Base-by-base conservation (phyloP, 1,140 invertebrate genomes). In the Sarcophaga peregrina region DNA sequence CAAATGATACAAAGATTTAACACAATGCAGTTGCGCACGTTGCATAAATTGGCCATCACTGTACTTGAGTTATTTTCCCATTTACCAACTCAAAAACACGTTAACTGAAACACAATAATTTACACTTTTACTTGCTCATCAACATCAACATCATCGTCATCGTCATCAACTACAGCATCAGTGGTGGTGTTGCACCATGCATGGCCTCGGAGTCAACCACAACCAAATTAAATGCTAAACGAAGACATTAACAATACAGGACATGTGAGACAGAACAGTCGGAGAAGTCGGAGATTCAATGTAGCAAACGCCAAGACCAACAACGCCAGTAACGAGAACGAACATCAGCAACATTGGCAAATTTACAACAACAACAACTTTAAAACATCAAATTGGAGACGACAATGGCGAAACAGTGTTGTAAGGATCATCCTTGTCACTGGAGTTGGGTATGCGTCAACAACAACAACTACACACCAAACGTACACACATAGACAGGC, bases 161-260 rank as follows among this genome's bases (percentile, higher is more conserved):
- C 62, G 20, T 25, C 62, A 13, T 58, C 54, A 58, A 15, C 54
- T 4, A 15, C 54, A 68, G 17, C 62, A 68, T 25, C 62, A 68
- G n/a, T 20, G 20, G 5, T 17, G 58, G 17, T 68, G n/a, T 68
- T 68, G 62, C 62, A 37, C 58, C 58, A 76, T 74, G 13, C 37
- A 74, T 76, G 47, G 62, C 62, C 74, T 76, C 74, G n/a, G n/a
- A 47, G 37, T 47, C 74, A 46, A 85, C 83, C 85, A 81, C 85
- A 85, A 84, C 81, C 82, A 84, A 87, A 86, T 87, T 85, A 87
- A 87, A 86, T 87, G 84, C 84, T 85, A 86, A 86, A 87, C 83
- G 83, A 83, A 86, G 84, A 85, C 85, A 86, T 87, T 86, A 85
- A 84, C 85, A 83, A 82, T 83, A 74, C 82, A 83, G 83, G 80